phyloP scores from a whole-genome alignment of 2,888 invertebrate species.

The Hypolimnas misippus region DNA sequence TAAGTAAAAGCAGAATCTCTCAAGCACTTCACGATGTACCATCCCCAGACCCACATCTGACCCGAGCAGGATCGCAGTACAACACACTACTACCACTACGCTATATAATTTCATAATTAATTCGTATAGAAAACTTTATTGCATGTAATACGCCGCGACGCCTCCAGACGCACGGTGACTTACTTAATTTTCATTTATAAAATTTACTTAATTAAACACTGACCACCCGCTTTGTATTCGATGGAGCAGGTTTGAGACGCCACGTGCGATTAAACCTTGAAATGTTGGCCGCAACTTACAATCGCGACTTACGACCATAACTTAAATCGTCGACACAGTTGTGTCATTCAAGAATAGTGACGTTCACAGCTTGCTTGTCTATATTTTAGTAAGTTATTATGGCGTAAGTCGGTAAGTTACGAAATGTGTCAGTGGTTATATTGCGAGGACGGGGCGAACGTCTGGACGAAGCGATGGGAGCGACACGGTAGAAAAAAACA shows the following conservation, averaged over 20 bases:
- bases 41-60: conserved; percentile 3
- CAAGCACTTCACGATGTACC: not conserved
- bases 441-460: conserved; percentile 29
- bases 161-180: conserved; percentile 34
- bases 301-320: no score
- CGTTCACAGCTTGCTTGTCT: no score
- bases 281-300: no score
- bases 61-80: conserved; percentile 19
- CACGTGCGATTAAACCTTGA: no score
- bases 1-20: not conserved
- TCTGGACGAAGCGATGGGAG: conserved; percentile 36
- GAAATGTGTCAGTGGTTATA: not conserved
- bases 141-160: conserved; percentile 45
- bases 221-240: conserved; percentile 7
- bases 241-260: conserved; percentile 1
- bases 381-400: no score
- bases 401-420: no score
- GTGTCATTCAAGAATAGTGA: no score
- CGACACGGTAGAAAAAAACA: conserved; percentile 34
- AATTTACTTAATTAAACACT: conserved; percentile 22
- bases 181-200: conserved; percentile 38
- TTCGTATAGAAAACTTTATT: conserved; percentile 63
- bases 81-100: conserved; percentile 40
- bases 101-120: conserved; percentile 38
- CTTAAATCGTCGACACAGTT: not conserved